Evolutionary conservation across 2,888 invertebrate genomes (phyloP), one percentile per base, ranked within the genome.

Genomic region (Ectemnius cavifrons): DNA sequence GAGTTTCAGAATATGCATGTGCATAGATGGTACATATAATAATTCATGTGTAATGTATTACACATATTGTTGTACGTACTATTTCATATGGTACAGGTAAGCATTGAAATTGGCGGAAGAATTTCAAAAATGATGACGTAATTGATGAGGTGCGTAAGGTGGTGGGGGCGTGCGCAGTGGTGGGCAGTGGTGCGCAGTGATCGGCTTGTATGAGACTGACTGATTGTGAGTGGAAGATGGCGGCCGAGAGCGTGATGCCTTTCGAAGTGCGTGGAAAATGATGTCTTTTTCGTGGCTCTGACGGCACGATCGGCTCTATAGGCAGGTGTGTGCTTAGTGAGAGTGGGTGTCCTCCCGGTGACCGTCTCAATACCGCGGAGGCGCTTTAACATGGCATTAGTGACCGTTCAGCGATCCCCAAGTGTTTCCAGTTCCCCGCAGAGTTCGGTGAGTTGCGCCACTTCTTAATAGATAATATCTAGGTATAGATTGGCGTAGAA

Each of bases 351-450:
- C 37, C 85, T 86, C 81, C 87, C 86, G 83, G 87, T 89, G 88
- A 88, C 85, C 86, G 87, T 86, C 85, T 81, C 82, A 82, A 79
- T 77, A 81, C 81, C 77, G 78, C 37, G 37, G 37, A 37, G 37
- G 37, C 37, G 8, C 37, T 37, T 37, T 75, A 84, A 81, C 85
- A 94, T 95, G 95, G 94, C 95, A 90, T 92, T 95, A 91, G 94
- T 95, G 91, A 95, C 94, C 87, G 94, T 95, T 89, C 94, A 94
- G 90, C 93, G 95, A 89, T 94, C 94, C 85, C 94, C 94, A 85
- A 94, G 94, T 92, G 93, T 93, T 86, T 93, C 93, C 91, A 94
- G 93, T 91, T 93, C 93, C 83, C 94, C 94, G 77, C 93, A 92
- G 86, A 92, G 92, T 89, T 92, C 92, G 89, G 93, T 93, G 88